Percentiles rank a stretch among this genome's conserved stretches.
Evolutionary conservation across 2,888 invertebrate genomes (phyloP).

Genomic region (Endomychus coccineus): DNA sequence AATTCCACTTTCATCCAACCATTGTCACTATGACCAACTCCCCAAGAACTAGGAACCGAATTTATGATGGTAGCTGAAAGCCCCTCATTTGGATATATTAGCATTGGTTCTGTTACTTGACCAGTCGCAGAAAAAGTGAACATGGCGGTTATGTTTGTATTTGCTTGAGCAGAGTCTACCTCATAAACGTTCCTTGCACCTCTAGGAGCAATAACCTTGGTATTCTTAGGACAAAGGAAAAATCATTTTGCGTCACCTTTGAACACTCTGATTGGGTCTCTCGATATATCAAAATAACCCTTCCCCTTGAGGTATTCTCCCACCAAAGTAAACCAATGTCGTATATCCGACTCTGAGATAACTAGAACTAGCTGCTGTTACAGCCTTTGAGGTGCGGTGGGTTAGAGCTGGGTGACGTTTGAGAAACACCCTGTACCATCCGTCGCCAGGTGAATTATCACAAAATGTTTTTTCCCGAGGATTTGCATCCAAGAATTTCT

Average conservation of each 20-base stretch:
- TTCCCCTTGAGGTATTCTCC: background rate
- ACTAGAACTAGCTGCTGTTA: conserved; percentile 1
- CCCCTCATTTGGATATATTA: too few species aligned
- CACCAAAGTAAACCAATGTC: conserved; percentile 1
- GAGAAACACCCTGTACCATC: conserved; percentile 2
- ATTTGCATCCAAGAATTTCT: too few species aligned
- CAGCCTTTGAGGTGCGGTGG: background rate
- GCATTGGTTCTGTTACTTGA: too few species aligned
- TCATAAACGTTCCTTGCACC: conserved; percentile 18
- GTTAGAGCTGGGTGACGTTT: background rate
- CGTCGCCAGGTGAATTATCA: conserved; percentile 1
- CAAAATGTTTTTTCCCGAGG: conserved; percentile 1
- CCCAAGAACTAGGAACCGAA: too few species aligned
- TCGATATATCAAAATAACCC: background rate
- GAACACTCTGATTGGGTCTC: conserved; percentile 1
- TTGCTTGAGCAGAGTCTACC: too few species aligned
- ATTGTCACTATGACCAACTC: too few species aligned
- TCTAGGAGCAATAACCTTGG: conserved; percentile 18
- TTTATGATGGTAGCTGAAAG: too few species aligned
- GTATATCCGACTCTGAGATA: conserved; percentile 1
- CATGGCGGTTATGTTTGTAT: too few species aligned
- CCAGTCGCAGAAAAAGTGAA: too few species aligned
- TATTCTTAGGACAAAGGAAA: conserved; percentile 5
- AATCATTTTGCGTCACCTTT: conserved; percentile 4
- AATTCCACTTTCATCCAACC: too few species aligned